Conservation (phyloP, 2,113 vertebrate genomes). For the Edolisoma coerulescens region DNA sequence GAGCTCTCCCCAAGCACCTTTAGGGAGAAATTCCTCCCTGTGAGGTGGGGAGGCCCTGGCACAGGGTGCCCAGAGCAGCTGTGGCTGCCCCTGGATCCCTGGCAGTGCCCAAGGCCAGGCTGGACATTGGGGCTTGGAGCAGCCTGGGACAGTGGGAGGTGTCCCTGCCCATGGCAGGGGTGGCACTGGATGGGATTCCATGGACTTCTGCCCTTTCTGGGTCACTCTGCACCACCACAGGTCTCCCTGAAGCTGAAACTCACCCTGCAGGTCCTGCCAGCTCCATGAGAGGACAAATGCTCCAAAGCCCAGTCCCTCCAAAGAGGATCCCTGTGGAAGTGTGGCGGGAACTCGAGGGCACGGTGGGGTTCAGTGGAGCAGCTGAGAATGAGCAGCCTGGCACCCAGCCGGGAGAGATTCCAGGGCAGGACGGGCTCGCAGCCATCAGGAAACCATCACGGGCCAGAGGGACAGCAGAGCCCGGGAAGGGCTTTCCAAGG, state of each 20-base stretch:
- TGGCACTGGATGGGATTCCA: neutral
- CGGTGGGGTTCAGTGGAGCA: neutral
- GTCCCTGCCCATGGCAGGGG: neutral
- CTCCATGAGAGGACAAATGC: fast-evolving
- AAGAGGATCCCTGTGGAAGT: neutral
- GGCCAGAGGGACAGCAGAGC: neutral
- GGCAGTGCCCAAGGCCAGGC: neutral
- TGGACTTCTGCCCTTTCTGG: neutral
- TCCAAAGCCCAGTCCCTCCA: no score
- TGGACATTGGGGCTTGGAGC: neutral
- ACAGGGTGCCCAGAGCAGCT: neutral
- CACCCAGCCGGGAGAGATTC: neutral
- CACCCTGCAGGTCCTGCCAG: neutral
- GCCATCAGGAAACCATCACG: neutral
- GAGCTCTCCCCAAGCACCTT: neutral
- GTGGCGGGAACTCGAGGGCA: neutral
- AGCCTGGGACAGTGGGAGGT: neutral
- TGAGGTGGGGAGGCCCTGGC: neutral
- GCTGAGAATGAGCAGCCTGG: neutral
- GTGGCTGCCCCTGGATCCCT: neutral
- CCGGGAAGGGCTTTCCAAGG: neutral
- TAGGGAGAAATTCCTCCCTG: neutral
- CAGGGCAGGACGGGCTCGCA: neutral
- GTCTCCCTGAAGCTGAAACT: neutral
- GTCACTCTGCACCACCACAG: neutral